phyloP scores from a whole-genome alignment of 2,797 vertebrate genomes.

The Danio aesculapii region DNA sequence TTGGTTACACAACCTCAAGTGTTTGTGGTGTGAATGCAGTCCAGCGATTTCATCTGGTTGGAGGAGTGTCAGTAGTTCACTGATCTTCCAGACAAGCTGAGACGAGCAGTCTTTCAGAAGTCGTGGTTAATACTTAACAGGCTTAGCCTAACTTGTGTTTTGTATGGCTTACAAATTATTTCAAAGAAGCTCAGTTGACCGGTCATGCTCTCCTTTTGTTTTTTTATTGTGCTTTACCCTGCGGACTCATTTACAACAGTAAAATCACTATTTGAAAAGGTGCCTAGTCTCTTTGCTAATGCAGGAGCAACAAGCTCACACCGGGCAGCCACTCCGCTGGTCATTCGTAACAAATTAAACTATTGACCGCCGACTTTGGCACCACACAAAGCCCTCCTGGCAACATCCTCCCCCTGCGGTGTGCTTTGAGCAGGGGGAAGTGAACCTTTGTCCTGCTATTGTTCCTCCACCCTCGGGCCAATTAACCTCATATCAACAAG shows the following conservation, averaged over 20 bases:
- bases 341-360: constrained; percentile 39
- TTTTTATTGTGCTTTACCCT: constrained; percentile 27
- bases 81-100: constrained; percentile 17
- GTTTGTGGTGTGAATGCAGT: constrained; percentile 17
- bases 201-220: constrained; percentile 23
- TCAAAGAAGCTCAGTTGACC: constrained; percentile 5
- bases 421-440: constrained; percentile 58
- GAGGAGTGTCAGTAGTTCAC: constrained; percentile 1
- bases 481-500: constrained; percentile 55
- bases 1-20: constrained; percentile 46
- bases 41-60: constrained; percentile 33
- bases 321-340: constrained; percentile 11
- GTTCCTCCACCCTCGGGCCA: constrained; percentile 60
- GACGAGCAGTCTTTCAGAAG: neutral
- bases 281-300: constrained; percentile 7
- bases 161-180: neutral
- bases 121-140: constrained; percentile 3
- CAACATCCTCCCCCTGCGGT: constrained; percentile 56
- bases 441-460: constrained; percentile 62
- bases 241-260: constrained; percentile 3
- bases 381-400: constrained; percentile 35
- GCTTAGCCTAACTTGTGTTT: neutral
- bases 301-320: constrained; percentile 23
- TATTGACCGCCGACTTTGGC: constrained; percentile 36
- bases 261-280: constrained; percentile 47